Evolutionary conservation across 2,888 invertebrate species (phyloP).

Genomic region (Deilephila porcellus): DNA sequence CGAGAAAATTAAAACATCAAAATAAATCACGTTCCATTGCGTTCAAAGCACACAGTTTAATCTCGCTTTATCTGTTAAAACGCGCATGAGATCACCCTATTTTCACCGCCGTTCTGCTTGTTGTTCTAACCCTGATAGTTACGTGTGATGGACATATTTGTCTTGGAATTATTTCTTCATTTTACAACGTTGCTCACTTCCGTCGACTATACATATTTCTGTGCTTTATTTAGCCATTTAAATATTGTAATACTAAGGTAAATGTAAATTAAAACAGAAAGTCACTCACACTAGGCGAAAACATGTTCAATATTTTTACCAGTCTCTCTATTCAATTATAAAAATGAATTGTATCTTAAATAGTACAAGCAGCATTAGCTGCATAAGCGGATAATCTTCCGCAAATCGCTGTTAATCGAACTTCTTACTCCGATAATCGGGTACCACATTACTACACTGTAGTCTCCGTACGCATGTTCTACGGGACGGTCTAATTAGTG

Average conservation of each 20-base stretch:
- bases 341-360: too few relatives aligned
- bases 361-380: too few relatives aligned
- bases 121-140: constrained; percentile 12
- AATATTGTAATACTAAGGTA: not conserved
- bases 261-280: not conserved
- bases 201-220: not conserved
- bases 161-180: constrained; percentile 8
- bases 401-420: constrained; percentile 1
- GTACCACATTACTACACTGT: not conserved
- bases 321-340: too few relatives aligned
- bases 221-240: constrained; percentile 38
- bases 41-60: not conserved
- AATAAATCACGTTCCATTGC: not conserved
- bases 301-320: too few relatives aligned
- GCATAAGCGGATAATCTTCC: constrained; percentile 6
- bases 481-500: not conserved
- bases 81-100: constrained; percentile 13
- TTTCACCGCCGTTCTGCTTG: constrained; percentile 2
- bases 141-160: constrained; percentile 16
- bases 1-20: not conserved
- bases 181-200: constrained; percentile 27
- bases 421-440: not conserved
- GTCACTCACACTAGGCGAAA: not conserved
- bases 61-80: constrained; percentile 8
- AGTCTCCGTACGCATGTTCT: not conserved